Evolutionary conservation across 23 tunicate species (phyloP).

Genomic region (Clavelina lepadiformis): DNA sequence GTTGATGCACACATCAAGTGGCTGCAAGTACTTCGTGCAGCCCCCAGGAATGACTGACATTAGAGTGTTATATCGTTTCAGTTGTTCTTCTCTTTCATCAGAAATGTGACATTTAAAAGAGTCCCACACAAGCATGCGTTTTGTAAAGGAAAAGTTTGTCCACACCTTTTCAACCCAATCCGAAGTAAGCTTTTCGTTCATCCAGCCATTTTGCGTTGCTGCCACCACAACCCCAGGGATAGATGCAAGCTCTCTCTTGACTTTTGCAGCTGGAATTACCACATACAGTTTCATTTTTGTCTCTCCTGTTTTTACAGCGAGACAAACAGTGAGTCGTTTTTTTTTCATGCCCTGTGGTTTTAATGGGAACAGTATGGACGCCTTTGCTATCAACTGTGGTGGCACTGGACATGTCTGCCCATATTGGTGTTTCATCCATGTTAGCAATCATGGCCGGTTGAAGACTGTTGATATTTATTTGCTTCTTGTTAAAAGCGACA

Average conservation of each 20-base stretch:
- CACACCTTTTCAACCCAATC: constrained; percentile 13
- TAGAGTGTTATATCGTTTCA: constrained; percentile 30
- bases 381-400: constrained; percentile 27
- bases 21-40: constrained; percentile 41
- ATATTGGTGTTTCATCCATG: constrained; percentile 37
- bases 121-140: constrained; percentile 43
- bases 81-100: constrained; percentile 24
- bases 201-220: constrained; percentile 23
- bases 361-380: constrained; percentile 15
- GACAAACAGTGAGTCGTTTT: constrained; percentile 14
- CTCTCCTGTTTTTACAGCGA: not conserved
- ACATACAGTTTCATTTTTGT: constrained; percentile 3
- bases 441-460: constrained; percentile 19
- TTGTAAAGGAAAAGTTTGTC: constrained; percentile 18
- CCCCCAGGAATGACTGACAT: constrained; percentile 48
- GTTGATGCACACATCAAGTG: constrained; percentile 43
- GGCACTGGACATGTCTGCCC: constrained; percentile 38
- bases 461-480: constrained; percentile 3
- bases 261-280: constrained; percentile 6
- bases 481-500: constrained; percentile 15
- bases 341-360: constrained; percentile 33
- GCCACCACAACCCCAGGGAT: constrained; percentile 27
- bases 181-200: constrained; percentile 23
- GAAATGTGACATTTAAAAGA: constrained; percentile 20
- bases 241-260: constrained; percentile 12